These are phyloP conservation scores for Polypterus senegalus DNA, from an alignment of 2,113 vertebrate genomes.

Conservation along the genomic window DNA sequence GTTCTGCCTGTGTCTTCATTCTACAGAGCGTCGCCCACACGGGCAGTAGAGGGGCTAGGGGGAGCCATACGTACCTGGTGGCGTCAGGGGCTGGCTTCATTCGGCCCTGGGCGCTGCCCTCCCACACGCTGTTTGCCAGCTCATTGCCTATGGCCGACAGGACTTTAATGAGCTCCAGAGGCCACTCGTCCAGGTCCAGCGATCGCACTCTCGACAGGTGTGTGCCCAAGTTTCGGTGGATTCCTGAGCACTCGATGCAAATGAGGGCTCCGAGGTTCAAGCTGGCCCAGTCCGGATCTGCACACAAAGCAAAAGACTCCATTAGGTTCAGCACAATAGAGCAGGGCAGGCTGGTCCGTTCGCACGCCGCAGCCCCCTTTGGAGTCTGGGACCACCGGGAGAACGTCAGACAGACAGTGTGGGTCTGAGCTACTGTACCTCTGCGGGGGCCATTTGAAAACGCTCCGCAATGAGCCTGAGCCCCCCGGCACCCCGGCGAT, in stretches of 20 bases:
- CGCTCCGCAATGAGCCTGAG: too few relatives aligned
- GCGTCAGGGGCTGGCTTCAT: slow-evolving; percentile 74
- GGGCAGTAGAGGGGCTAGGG: not conserved
- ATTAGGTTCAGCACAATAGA: too few relatives aligned
- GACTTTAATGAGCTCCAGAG: slow-evolving; percentile 85
- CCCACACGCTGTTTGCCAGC: slow-evolving; percentile 88
- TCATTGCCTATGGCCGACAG: slow-evolving; percentile 91
- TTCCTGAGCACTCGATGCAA: slow-evolving; percentile 95
- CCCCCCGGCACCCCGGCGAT: too few relatives aligned
- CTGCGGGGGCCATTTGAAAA: too few relatives aligned
- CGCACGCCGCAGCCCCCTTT: too few relatives aligned
- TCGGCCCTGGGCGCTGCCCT: slow-evolving; percentile 73
- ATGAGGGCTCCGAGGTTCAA: slow-evolving; percentile 92
- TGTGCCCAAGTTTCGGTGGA: slow-evolving; percentile 90
- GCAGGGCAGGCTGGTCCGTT: too few relatives aligned
- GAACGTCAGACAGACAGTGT: too few relatives aligned
- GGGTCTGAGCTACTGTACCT: too few relatives aligned
- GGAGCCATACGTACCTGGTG: slow-evolving; percentile 58
- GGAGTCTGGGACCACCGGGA: too few relatives aligned
- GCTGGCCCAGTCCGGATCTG: slow-evolving; percentile 94
- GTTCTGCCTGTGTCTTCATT: too few relatives aligned
- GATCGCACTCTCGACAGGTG: slow-evolving; percentile 89
- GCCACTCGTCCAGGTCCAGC: slow-evolving; percentile 93
- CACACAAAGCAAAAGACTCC: rapidly evolving
- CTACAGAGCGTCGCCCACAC: too few relatives aligned